Percentiles rank a stretch among this genome's conserved stretches.
Evolutionary conservation across 2,888 invertebrate species (phyloP).

Genomic region (Flexamia atlantica): DNA sequence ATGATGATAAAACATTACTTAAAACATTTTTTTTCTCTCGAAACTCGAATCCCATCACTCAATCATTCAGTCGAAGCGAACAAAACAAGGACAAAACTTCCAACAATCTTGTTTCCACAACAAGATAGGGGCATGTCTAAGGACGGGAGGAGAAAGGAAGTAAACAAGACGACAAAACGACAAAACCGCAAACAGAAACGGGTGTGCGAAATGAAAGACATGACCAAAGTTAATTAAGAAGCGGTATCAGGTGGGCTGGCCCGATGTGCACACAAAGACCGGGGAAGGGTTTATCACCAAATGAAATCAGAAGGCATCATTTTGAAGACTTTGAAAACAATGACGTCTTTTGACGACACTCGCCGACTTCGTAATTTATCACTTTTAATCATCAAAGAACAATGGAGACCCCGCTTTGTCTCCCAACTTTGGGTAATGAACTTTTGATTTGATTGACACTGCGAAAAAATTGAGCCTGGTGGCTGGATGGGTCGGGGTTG

Average conservation of each 20-base stretch:
- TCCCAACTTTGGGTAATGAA: conserved; percentile 55
- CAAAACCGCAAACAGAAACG: conserved; percentile 65
- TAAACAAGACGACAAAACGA: conserved; percentile 66
- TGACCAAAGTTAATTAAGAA: conserved; percentile 69
- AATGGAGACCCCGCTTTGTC: conserved; percentile 44
- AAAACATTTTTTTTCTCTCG: no score
- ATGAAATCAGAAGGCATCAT: conserved; percentile 66
- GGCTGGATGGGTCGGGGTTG: not conserved
- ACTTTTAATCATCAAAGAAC: conserved; percentile 63
- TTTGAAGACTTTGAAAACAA: conserved; percentile 66
- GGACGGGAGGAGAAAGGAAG: conserved; percentile 16
- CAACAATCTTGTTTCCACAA: not conserved
- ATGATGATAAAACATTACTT: no score
- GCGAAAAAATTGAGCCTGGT: not conserved
- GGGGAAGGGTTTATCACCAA: conserved; percentile 63
- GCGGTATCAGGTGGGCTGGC: conserved; percentile 58
- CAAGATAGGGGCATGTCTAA: not conserved
- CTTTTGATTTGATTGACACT: conserved; percentile 57
- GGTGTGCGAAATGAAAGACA: conserved; percentile 64
- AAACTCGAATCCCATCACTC: no score
- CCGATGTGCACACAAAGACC: conserved; percentile 62
- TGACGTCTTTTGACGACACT: conserved; percentile 64
- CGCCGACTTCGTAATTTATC: conserved; percentile 63
- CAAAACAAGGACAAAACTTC: no score
- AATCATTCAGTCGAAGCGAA: not conserved